Evolutionary conservation across 2,888 invertebrate species (phyloP).

Genomic region (Tenthredo amoena): DNA sequence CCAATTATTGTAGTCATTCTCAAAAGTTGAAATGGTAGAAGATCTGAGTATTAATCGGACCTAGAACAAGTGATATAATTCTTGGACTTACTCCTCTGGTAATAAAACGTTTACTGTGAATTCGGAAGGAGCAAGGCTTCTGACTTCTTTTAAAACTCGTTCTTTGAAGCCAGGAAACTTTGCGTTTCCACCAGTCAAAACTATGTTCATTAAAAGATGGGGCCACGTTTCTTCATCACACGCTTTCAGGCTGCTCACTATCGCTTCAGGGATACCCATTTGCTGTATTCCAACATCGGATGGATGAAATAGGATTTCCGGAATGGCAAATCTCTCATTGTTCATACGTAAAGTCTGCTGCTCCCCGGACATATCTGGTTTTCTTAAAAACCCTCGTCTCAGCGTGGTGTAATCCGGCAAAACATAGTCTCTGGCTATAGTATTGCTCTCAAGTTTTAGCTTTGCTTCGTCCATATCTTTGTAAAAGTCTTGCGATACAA

Average conservation of each 20-base stretch:
- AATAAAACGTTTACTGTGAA: conserved; percentile 87
- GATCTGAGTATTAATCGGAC: conserved; percentile 47
- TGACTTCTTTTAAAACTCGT: conserved; percentile 87
- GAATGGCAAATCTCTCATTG: conserved; percentile 96
- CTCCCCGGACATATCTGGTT: conserved; percentile 79
- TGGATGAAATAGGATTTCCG: conserved; percentile 96
- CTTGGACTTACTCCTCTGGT: conserved; percentile 82
- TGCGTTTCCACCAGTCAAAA: conserved; percentile 90
- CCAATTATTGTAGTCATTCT: conserved; percentile 54
- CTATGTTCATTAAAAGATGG: conserved; percentile 89
- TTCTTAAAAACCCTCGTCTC: conserved; percentile 87
- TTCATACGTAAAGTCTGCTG: conserved; percentile 92
- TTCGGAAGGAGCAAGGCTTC: conserved; percentile 88
- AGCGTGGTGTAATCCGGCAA: conserved; percentile 97
- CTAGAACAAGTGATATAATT: not conserved
- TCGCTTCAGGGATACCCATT: conserved; percentile 96
- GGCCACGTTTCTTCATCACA: conserved; percentile 89
- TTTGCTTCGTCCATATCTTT: conserved; percentile 88
- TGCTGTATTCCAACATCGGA: conserved; percentile 94
- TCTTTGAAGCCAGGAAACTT: conserved; percentile 92
- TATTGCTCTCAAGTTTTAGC: conserved; percentile 82
- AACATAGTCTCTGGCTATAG: conserved; percentile 93
- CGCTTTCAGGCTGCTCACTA: conserved; percentile 87
- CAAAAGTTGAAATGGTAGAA: conserved; percentile 36
- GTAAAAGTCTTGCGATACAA: conserved; percentile 91